Evolutionary conservation across 2,888 invertebrate species (phyloP).

Genomic region (Phyllotreta striolata): DNA sequence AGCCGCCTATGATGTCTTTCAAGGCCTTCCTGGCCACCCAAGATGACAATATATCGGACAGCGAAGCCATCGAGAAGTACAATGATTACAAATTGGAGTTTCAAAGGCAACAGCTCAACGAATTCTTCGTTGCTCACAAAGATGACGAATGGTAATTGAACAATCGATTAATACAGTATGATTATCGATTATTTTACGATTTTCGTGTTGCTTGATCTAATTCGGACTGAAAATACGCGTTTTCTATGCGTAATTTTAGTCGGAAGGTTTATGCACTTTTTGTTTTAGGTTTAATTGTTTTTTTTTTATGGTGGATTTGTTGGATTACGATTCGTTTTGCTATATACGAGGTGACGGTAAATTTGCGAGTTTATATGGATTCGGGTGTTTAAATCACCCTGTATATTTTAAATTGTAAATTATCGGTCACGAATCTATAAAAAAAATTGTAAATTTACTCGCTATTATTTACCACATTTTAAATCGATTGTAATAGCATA

Average conservation of each 20-base stretch:
- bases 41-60: conserved; percentile 97
- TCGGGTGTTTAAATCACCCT: too few relatives aligned
- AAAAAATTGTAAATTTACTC: too few relatives aligned
- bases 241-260: not conserved
- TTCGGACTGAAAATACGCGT: not conserved
- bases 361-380: too few relatives aligned
- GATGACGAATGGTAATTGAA: conserved; percentile 96
- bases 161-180: not conserved
- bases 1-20: conserved; percentile 95
- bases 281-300: too few relatives aligned
- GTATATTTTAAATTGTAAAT: too few relatives aligned
- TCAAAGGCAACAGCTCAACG: conserved; percentile 93
- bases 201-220: too few relatives aligned
- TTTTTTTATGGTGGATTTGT: too few relatives aligned
- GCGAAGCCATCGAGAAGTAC: conserved; percentile 95
- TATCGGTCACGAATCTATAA: too few relatives aligned
- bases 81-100: conserved; percentile 99
- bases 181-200: not conserved
- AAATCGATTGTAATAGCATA: too few relatives aligned
- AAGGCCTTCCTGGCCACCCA: conserved; percentile 96
- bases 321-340: too few relatives aligned
- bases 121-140: conserved; percentile 98
- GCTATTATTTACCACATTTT: too few relatives aligned
- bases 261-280: not conserved
- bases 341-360: too few relatives aligned